These are phyloP conservation scores for Dendrocopos noguchii DNA, from an alignment of 2,113 vertebrate species.

Conservation along the genomic window DNA sequence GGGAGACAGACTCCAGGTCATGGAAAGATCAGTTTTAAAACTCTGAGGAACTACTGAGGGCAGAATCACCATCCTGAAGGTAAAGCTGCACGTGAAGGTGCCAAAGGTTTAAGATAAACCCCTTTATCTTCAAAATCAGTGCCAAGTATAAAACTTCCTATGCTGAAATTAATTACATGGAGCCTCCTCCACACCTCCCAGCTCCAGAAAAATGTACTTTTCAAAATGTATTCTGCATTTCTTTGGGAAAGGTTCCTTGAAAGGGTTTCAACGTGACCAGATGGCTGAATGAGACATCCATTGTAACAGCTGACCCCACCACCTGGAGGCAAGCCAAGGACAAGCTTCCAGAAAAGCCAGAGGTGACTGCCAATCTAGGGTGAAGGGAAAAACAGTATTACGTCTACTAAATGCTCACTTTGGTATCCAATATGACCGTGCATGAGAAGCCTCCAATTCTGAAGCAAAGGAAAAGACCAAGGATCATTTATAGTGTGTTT, in stretches of 20 bases:
- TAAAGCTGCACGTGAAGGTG: not conserved
- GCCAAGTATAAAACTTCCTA: not conserved
- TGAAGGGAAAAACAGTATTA: not conserved
- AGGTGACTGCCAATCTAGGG: not conserved
- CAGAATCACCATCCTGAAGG: not conserved
- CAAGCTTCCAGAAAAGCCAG: conserved; percentile 2
- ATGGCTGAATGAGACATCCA: not conserved
- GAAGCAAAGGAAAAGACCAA: not conserved
- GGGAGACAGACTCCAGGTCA: too few relatives aligned
- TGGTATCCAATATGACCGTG: not conserved
- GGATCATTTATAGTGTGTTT: not conserved
- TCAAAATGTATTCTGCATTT: not conserved
- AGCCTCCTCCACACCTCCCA: not conserved
- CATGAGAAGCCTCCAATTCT: not conserved
- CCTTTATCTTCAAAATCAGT: not conserved
- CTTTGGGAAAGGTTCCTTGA: not conserved
- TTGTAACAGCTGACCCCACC: not conserved
- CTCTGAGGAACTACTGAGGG: not conserved
- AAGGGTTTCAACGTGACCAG: conserved; percentile 4
- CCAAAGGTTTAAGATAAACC: not conserved
- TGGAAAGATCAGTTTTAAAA: not conserved
- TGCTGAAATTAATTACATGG: not conserved
- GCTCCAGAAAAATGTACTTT: not conserved
- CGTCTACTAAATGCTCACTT: not conserved
- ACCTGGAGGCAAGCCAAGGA: not conserved